These are phyloP conservation scores for Synanceia verrucosa DNA, from an alignment of 2,797 vertebrate genomes.

Conservation along the genomic window DNA sequence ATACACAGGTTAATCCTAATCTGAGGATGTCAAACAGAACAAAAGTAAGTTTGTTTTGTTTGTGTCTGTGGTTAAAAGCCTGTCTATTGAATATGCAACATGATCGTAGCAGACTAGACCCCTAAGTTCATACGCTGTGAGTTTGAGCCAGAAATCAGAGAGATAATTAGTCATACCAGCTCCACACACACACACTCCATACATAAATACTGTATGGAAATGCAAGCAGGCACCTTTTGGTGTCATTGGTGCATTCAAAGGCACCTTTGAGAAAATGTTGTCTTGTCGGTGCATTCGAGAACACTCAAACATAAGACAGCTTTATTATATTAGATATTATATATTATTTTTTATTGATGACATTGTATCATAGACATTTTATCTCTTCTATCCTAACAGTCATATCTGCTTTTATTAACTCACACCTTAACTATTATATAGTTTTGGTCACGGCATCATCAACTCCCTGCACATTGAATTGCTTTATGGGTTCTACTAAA, in stretches of 20 bases:
- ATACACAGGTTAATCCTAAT: no score
- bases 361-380: no score
- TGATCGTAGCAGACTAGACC: neutral
- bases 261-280: neutral
- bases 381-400: no score
- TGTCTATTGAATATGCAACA: neutral
- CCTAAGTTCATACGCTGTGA: neutral
- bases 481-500: neutral
- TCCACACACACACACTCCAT: neutral
- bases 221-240: neutral
- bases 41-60: neutral
- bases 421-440: no score
- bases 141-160: neutral
- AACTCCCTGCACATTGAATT: no score
- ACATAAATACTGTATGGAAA: neutral
- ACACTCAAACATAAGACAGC: neutral
- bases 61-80: neutral
- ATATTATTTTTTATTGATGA: no score
- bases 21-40: neutral
- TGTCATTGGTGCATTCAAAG: neutral
- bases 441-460: no score
- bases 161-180: neutral
- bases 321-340: no score
- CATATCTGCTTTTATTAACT: no score
- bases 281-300: neutral